phyloP scores from a whole-genome alignment of 2,113 vertebrate genomes.

The Ginglymostoma cirratum region DNA sequence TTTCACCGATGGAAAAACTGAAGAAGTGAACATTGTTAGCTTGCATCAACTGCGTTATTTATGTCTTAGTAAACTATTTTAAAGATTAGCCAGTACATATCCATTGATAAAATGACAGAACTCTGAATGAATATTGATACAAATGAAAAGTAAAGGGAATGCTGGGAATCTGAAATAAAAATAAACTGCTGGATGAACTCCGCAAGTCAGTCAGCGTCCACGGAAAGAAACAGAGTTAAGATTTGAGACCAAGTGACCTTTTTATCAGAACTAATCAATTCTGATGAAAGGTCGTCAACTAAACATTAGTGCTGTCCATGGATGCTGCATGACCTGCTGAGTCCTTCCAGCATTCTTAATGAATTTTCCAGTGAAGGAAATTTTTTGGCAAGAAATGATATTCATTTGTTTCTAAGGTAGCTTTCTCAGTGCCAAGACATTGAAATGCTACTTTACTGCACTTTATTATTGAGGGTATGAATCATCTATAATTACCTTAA shows the following conservation, averaged over 20 bases:
- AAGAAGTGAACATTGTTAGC: background rate
- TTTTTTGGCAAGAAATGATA: background rate
- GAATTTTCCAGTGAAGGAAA: background rate
- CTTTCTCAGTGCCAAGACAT: background rate
- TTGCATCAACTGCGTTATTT: no score
- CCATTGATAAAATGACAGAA: background rate
- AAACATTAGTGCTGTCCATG: no score
- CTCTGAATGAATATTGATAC: background rate
- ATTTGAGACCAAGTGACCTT: no score
- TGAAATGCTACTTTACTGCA: background rate
- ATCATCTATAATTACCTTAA: background rate
- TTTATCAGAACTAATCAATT: no score
- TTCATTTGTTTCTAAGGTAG: background rate
- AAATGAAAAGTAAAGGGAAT: no score
- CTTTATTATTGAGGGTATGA: background rate
- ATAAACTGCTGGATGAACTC: no score
- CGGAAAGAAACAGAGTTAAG: no score
- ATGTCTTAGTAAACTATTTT: background rate
- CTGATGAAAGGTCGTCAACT: no score
- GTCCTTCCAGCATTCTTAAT: no score
- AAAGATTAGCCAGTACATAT: background rate
- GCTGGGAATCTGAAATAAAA: no score
- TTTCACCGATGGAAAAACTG: background rate
- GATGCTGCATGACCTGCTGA: no score
- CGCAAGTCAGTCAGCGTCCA: no score